Evolutionary conservation across 2,888 invertebrate species (phyloP), one percentile per base, ranked within the genome.

Genomic region (Diachrysia chrysitis): DNA sequence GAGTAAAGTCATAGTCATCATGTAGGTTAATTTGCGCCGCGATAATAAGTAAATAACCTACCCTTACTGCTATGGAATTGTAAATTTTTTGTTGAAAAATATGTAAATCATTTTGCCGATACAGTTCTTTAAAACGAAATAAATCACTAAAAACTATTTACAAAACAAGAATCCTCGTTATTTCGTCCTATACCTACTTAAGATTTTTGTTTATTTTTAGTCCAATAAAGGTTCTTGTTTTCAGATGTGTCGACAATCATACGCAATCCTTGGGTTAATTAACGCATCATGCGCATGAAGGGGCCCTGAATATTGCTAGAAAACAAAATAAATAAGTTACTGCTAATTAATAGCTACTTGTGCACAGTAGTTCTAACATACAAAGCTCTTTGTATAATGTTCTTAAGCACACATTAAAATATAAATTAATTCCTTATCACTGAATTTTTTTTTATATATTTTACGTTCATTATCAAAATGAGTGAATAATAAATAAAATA

Each of bases 221-320:
- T n/a, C n/a, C n/a, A n/a, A n/a, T n/a, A n/a, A n/a, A n/a, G n/a
- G n/a, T n/a, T 16, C 67, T 76, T 73, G 5, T 17, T 89, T 91
- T 64, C 87, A 92, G 92, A 90, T 90, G 89, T 85, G 87, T 62
- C 89, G 89, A 46, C 89, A 92, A 65, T 80, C 89, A 2, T 92
- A 92, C 59, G 83, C 87, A 17, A 83, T 93, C 57, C 87, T 92
- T 61, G 92, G 90, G 73, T 71, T 92, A 6, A 90, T 92, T 88
- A 91, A 89, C 69, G 92, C 91, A 35, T 86, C 90, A 19, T 90
- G 85, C 86, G 65, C 63, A 17, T 84, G 79, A 73, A 69, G 25
- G 12, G 23, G 48, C 19, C 46, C 4, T 48, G 48, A 0, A 48
- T 7, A 9, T 17, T 48, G 7, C 2, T n/a, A n/a, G n/a, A n/a